These are phyloP conservation scores for Ectropis grisescens DNA, from an alignment of 1,140 invertebrate genomes.

Conservation along the genomic window DNA sequence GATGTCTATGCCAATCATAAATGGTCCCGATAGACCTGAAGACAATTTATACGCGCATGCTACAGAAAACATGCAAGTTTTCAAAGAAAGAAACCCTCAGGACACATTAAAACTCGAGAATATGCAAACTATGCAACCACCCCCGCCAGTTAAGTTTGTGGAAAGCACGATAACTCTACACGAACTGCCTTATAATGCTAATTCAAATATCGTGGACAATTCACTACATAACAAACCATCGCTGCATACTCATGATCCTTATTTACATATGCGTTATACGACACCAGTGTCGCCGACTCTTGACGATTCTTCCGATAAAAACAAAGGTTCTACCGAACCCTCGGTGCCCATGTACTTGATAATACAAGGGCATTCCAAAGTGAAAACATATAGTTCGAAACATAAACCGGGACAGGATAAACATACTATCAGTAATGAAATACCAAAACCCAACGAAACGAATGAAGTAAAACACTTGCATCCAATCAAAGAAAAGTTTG, in stretches of 20 bases:
- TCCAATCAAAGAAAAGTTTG: conserved; percentile 49
- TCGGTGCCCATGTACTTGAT: conserved; percentile 80
- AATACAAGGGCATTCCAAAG: conserved; percentile 86
- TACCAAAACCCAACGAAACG: conserved; percentile 60
- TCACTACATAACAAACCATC: conserved; percentile 40
- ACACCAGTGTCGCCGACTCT: conserved; percentile 59
- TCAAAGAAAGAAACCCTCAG: conserved; percentile 28
- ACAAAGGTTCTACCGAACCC: conserved; percentile 76
- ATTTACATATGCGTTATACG: conserved; percentile 54
- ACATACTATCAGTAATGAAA: conserved; percentile 29
- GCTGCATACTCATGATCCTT: conserved; percentile 40
- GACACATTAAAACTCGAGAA: conserved; percentile 36
- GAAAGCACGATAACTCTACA: conserved; percentile 38
- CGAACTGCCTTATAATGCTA: conserved; percentile 34
- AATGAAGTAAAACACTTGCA: conserved; percentile 73
- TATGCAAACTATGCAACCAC: conserved; percentile 67
- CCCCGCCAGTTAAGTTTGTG: conserved; percentile 34
- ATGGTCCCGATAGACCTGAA: conserved; percentile 44
- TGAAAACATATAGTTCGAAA: conserved; percentile 82
- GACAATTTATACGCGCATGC: conserved; percentile 58
- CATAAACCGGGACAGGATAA: conserved; percentile 23
- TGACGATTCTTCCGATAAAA: conserved; percentile 50
- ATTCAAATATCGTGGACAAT: conserved; percentile 32
- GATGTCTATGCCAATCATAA: conserved; percentile 54
- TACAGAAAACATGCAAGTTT: conserved; percentile 48